Evolutionary conservation across 2,888 invertebrate genomes (phyloP).

Genomic region (Dicranocentrus wangi): DNA sequence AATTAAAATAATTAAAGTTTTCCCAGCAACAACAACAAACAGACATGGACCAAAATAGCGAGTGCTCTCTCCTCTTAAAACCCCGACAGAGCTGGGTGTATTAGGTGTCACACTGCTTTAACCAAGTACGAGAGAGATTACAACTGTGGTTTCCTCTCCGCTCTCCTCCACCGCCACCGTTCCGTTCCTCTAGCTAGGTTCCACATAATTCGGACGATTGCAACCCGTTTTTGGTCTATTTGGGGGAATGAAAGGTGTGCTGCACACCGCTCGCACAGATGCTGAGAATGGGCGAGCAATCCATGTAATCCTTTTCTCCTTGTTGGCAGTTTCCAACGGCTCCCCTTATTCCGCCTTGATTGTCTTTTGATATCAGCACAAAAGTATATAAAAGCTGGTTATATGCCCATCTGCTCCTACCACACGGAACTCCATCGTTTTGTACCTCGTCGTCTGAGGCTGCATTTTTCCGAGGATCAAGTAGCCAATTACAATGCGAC

Average conservation of each 20-base stretch:
- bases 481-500: constrained; percentile 28
- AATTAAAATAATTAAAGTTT: constrained; percentile 58
- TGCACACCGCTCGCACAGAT: constrained; percentile 2
- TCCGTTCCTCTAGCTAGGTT: no score
- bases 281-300: constrained; percentile 10
- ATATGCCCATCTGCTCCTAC: constrained; percentile 14
- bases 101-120: neutral
- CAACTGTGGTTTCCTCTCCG: constrained; percentile 13
- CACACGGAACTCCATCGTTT: neutral
- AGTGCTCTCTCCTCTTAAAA: neutral
- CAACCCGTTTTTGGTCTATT: constrained; percentile 17
- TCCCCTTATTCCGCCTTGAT: constrained; percentile 38
- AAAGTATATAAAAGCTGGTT: constrained; percentile 8
- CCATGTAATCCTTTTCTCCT: constrained; percentile 19
- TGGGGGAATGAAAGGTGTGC: constrained; percentile 8
- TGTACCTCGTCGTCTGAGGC: neutral
- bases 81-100: neutral
- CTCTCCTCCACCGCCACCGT: no score
- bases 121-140: neutral
- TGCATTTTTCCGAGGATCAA: constrained; percentile 12
- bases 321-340: neutral
- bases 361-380: constrained; percentile 57
- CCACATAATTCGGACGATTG: constrained; percentile 15
- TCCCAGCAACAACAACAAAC: constrained; percentile 7
- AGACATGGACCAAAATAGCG: neutral